Conservation (phyloP, 2,888 invertebrate genomes). For the Temnothorax rugatulus region DNA sequence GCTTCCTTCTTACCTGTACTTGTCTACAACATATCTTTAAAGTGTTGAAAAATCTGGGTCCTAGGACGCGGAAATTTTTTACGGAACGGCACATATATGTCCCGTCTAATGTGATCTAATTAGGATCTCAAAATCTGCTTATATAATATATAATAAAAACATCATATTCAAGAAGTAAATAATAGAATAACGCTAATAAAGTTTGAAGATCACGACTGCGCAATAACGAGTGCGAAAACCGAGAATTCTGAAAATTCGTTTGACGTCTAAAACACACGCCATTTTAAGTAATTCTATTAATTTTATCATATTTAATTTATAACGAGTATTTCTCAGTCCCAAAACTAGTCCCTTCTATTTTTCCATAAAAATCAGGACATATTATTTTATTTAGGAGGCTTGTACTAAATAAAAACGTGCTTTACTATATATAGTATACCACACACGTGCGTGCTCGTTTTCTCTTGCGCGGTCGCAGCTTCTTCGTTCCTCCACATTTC, state of each 20-base stretch:
- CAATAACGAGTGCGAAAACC: constrained; percentile 1
- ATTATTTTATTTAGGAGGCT: neutral
- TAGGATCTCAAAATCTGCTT: neutral
- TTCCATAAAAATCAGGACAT: neutral
- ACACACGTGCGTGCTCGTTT: neutral
- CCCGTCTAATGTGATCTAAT: neutral
- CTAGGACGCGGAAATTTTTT: too few relatives aligned
- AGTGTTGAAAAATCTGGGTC: too few relatives aligned
- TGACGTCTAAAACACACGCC: neutral
- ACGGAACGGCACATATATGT: neutral
- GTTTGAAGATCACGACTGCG: constrained; percentile 13
- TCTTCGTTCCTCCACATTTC: constrained; percentile 40
- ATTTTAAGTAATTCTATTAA: neutral
- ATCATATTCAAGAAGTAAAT: neutral
- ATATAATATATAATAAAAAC: neutral
- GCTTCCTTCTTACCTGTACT: too few relatives aligned
- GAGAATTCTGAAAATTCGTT: neutral
- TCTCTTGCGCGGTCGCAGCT: neutral
- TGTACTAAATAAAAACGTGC: neutral
- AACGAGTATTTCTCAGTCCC: neutral
- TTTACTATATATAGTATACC: neutral
- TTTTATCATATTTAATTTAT: constrained; percentile 7
- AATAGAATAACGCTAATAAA: neutral
- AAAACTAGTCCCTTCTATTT: neutral
- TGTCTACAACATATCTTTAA: too few relatives aligned